A percentile compares a stretch with the other conserved stretches of the same genome.
Evolutionary conservation across 2,113 vertebrate species (phyloP).

Genomic region (Leucopsar rothschildi): DNA sequence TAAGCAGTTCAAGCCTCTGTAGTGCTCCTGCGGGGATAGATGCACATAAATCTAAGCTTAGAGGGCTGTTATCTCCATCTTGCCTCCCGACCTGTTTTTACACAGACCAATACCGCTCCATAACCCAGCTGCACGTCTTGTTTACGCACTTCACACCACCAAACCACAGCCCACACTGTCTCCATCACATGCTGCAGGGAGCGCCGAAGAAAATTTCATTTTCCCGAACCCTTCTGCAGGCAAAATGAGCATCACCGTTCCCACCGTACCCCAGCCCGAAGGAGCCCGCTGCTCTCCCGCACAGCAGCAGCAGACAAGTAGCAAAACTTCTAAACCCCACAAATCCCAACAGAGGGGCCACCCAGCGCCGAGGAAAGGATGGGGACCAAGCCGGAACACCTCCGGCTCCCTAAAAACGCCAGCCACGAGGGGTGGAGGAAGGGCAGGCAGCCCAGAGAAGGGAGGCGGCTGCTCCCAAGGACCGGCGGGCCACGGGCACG

Average conservation of each 20-base stretch:
- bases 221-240: neutral
- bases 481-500: neutral
- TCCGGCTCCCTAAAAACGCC: neutral
- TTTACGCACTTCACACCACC: neutral
- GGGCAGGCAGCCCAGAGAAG: neutral
- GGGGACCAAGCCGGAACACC: neutral
- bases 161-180: neutral
- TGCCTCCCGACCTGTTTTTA: neutral
- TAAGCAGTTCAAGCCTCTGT: neutral
- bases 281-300: neutral
- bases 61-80: neutral
- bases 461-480: neutral
- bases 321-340: neutral
- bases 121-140: neutral
- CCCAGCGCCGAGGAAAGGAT: accelerated
- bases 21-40: neutral
- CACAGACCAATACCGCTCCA: neutral
- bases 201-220: neutral
- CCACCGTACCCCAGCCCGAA: accelerated
- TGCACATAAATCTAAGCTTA: neutral
- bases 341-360: neutral
- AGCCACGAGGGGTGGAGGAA: neutral
- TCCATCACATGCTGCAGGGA: neutral
- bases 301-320: neutral
- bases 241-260: neutral